Conservation (phyloP, 2,113 vertebrate genomes). For the Oreotragus oreotragus region DNA sequence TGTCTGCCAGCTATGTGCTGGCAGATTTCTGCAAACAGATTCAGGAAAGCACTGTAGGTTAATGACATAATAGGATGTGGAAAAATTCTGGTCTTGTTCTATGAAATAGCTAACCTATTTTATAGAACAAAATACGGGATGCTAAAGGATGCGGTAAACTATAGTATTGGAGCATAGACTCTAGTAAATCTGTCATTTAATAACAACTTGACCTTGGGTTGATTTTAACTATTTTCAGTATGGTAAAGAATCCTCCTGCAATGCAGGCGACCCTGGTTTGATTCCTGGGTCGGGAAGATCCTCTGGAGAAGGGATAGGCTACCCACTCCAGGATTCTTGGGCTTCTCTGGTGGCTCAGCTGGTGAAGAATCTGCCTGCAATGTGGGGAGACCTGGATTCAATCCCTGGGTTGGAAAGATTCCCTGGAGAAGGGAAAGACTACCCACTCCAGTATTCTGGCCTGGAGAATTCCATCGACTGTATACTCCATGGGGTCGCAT, state of each 20-base stretch:
- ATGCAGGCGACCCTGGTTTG: background rate
- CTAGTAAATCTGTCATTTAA: background rate
- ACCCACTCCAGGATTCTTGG: background rate
- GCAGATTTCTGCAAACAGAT: constrained; percentile 61
- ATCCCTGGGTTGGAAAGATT: background rate
- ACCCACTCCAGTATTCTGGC: background rate
- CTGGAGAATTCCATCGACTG: background rate
- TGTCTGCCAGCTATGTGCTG: constrained; percentile 56
- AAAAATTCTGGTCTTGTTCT: constrained; percentile 5
- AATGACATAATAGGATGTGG: constrained; percentile 52
- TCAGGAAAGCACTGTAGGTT: constrained; percentile 46
- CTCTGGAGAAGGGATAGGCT: background rate
- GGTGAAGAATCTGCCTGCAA: background rate
- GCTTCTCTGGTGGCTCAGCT: background rate
- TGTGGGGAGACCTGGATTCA: background rate
- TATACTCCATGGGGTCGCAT: background rate
- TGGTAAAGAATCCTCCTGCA: background rate
- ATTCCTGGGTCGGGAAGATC: background rate
- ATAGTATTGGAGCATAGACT: background rate
- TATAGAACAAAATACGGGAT: background rate
- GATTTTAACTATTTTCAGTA: background rate
- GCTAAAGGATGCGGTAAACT: background rate
- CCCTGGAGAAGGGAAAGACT: background rate
- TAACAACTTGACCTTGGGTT: background rate
- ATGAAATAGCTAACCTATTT: constrained; percentile 28